Base-by-base conservation (phyloP, 2,797 vertebrate genomes). In the Bradypodion pumilum region DNA sequence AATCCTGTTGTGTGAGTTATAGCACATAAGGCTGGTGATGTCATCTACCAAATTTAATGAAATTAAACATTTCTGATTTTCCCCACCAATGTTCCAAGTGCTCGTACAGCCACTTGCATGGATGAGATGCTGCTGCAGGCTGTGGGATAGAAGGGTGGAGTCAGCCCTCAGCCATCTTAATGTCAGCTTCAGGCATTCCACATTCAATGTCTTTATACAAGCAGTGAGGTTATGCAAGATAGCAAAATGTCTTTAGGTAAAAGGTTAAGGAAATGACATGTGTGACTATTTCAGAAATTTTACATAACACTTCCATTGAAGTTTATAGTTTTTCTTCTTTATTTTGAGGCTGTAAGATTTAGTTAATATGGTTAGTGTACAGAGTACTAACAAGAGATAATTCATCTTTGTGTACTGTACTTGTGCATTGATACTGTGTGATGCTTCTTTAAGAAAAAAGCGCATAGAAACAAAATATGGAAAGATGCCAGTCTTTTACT, bases 221-320 rank as follows among this genome's bases (percentile, higher is more conserved):
- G 52, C 21, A 19, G 52, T 15, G 21, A 56, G 21, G 19, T 15
- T 56, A 56, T 56, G 19, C 46, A 59, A 8, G 40, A 66, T 68
- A 90, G 92, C 90, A 91, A 93, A 92, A 94, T 94, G 89, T 92
- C 95, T 96, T 92, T 83, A 90, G 92, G 91, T 87, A 94, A 85
- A 75, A 93, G 95, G 92, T 93, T 93, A 93, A 97, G 97, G 95
- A 93, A 95, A 95, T 95, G 96, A 96, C 95, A 95, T 89, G 73
- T 90, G 87, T 92, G 95, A 94, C 92, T 95, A 95, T 94, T 80
- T 91, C 92, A 95, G 92, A 94, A 95, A 94, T 96, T 96, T 96
- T 94, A 96, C 95, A 96, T 96, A 96, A 96, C 95, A 94, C 92
- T 89, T 89, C 89, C 95, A 94, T 91, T 95, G 93, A 84, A 82